These are phyloP conservation scores for Silurus glanis DNA, from an alignment of 2,113 vertebrate genomes.

Conservation along the genomic window DNA sequence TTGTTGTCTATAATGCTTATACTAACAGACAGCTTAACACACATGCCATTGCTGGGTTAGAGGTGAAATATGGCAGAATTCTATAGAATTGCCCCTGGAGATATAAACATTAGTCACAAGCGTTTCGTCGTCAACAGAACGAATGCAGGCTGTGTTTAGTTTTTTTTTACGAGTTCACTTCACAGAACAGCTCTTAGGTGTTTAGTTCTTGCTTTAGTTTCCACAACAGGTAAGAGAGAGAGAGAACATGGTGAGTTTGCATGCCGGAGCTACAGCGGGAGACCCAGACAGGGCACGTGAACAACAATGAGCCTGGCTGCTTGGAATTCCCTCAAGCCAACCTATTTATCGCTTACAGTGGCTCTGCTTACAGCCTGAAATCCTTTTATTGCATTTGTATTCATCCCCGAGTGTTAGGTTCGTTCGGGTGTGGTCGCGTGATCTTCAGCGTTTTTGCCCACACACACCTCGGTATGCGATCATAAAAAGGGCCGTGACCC, in stretches of 20 bases:
- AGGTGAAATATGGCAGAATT: constrained; percentile 21
- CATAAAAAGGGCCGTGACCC: background rate
- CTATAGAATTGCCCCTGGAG: constrained; percentile 35
- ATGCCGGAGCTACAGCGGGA: background rate
- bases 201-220: constrained; percentile 17
- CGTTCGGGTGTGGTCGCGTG: constrained; percentile 5
- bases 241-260: background rate
- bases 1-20: constrained; percentile 33
- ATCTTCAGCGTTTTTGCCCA: constrained; percentile 7
- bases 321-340: constrained; percentile 38
- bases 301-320: constrained; percentile 21
- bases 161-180: background rate
- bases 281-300: constrained; percentile 1
- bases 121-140: constrained; percentile 22
- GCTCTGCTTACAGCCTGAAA: constrained; percentile 23
- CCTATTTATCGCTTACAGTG: constrained; percentile 20
- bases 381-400: constrained; percentile 4
- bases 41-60: constrained; percentile 17
- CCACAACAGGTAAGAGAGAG: background rate
- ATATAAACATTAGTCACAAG: constrained; percentile 41
- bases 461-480: background rate
- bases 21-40: constrained; percentile 39
- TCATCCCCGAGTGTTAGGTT: constrained; percentile 10
- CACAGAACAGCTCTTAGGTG: constrained; percentile 13
- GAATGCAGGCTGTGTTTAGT: constrained; percentile 19